Conservation (phyloP, 2,113 vertebrate genomes). For the Octodon degus region DNA sequence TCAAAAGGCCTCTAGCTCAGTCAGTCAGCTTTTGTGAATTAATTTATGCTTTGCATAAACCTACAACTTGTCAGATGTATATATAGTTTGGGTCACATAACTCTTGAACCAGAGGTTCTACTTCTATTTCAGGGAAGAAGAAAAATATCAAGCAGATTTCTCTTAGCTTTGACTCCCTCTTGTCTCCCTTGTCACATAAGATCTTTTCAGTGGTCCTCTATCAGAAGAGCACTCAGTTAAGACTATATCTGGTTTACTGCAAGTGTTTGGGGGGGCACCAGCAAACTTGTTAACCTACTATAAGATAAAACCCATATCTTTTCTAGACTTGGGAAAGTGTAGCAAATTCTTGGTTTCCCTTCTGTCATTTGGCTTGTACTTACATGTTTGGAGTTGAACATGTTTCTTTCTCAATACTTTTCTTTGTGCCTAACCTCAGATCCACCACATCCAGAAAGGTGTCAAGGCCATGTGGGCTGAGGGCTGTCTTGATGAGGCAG, state of each 20-base stretch:
- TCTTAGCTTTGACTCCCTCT: conserved; percentile 18
- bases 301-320: not conserved
- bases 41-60: not conserved
- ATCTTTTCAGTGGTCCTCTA: conserved; percentile 24
- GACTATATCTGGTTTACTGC: conserved; percentile 2
- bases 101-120: not conserved
- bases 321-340: conserved; percentile 31
- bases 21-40: conserved; percentile 17
- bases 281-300: not conserved
- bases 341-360: not conserved
- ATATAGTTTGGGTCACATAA: not conserved
- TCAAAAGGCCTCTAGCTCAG: not conserved
- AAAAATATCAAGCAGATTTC: conserved; percentile 30
- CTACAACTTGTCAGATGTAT: not conserved
- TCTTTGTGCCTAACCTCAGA: not conserved
- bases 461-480: not conserved
- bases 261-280: not conserved
- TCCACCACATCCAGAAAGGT: not conserved
- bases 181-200: conserved; percentile 37
- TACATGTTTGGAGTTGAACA: conserved; percentile 11
- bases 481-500: not conserved
- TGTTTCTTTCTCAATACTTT: conserved; percentile 15
- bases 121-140: not conserved
- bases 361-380: conserved; percentile 25
- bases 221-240: conserved; percentile 30